These are phyloP conservation scores for Sebastes paucispinis DNA, from an alignment of 2,797 vertebrate genomes.

Conservation along the genomic window DNA sequence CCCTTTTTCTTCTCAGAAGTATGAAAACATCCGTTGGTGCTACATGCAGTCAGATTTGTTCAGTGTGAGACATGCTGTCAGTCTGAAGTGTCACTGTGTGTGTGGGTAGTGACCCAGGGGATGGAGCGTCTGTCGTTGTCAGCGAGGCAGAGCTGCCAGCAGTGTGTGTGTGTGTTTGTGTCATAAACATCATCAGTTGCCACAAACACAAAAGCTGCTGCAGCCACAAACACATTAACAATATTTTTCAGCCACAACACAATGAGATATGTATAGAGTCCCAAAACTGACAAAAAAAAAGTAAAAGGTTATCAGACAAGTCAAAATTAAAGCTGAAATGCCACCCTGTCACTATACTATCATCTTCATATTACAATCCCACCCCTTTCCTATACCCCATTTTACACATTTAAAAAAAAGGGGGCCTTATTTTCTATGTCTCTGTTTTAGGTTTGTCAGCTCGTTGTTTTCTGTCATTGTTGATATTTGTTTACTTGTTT, in stretches of 20 bases:
- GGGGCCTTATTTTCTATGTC: too few relatives aligned
- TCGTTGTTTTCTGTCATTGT: too few relatives aligned
- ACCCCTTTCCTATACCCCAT: too few relatives aligned
- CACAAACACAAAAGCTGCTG: constrained; percentile 29
- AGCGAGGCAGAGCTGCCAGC: not conserved
- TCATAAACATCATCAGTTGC: constrained; percentile 25
- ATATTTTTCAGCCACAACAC: not conserved
- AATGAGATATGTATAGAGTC: too few relatives aligned
- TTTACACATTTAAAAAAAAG: too few relatives aligned
- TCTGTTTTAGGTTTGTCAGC: too few relatives aligned
- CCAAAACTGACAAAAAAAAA: not conserved
- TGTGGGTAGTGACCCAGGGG: constrained; percentile 8
- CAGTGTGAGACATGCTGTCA: constrained; percentile 44
- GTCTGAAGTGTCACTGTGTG: constrained; percentile 29
- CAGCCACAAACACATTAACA: not conserved
- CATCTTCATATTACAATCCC: too few relatives aligned
- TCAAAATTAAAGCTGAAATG: not conserved
- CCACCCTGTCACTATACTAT: too few relatives aligned
- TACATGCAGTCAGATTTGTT: constrained; percentile 43
- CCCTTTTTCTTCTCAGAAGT: constrained; percentile 18
- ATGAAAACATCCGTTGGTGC: constrained; percentile 33
- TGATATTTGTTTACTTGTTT: too few relatives aligned
- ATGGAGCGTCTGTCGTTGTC: constrained; percentile 7
- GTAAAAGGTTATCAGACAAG: not conserved
- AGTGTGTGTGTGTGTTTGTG: not conserved